Base-by-base conservation (phyloP, 2,888 invertebrate species). In the Heliconius aoede region DNA sequence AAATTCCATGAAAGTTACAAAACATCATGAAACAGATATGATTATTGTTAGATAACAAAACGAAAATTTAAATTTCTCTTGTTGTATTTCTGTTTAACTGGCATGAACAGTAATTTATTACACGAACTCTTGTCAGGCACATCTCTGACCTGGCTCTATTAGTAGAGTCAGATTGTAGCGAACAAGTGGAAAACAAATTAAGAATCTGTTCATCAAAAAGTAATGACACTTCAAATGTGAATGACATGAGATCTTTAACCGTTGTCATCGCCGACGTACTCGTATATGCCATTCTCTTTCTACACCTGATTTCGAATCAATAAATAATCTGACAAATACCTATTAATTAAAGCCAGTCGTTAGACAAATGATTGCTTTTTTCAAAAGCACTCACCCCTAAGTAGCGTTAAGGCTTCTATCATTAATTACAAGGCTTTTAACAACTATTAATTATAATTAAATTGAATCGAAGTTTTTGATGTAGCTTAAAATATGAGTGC, bases 381-480 rank as follows among this genome's bases (percentile, higher is more conserved):
- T 78, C 78, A 76, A 26, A 74, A 46, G 71, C 79, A 76, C 76
- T 83, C 83, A 83, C 84, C 83, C 82, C 85, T 85, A 87, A 87
- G 90, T 90, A 90, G 89, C 88, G 80, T 84, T 81, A 85, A 85
- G 85, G 84, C 88, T 87, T 87, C 87, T 86, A 89, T 89, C 89
- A 92, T 93, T 92, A 91, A 91, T 92, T 90, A 89, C 89, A 87
- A 86, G 87, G 87, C 88, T 85, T 89, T 88, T 91, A 88, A 86
- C 85, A 84, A 87, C 90, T 89, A 92, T 93, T 92, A 92, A 92
- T 93, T 91, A 91, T 91, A 90, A 93, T 93, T 92, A 92, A 89
- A 87, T 88, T 82, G 85, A 86, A 87, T 87, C 84, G 85, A 88
- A 87, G 86, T 84, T 85, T 85, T 79, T 76, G 68, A 79, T 78